Evolutionary conservation across 2,113 vertebrate species (phyloP), one percentile per base, ranked within the genome.

Genomic region (Oreochromis aureus): DNA sequence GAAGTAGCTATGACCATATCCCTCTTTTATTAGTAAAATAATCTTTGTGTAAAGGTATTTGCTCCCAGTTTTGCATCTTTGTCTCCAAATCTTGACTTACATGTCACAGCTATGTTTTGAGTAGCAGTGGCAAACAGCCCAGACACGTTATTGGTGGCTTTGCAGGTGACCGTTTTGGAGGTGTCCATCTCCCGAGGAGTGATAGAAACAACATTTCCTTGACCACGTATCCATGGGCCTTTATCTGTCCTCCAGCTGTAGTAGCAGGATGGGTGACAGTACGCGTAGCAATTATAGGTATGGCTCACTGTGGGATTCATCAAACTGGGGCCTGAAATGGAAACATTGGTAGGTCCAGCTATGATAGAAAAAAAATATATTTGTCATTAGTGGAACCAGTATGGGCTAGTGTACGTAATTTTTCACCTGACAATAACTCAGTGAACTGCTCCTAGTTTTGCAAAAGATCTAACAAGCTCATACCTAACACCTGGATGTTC

Each of bases 401-500:
- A 24, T 13, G 41, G 10, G 24, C 24, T 30, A 11, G 24, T 46
- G 32, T 16, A 7, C 3, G 34, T 30, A 32, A n/a, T 32, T 6
- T 41, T 39, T 36, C 12, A 76, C 10, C 32, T 32, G 10, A 78
- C 16, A 48, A 5, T 73, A 46, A 71, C 39, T 46, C 12, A 48
- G 15, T 76, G 9, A 76, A 30, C 0, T 51, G 24, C 71, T 58
- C 30, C 7, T 18, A 39, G 1, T 30, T 53, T 61, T 81, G 5
- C 4, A 48, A 51, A 58, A 18, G 24, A 48, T 73, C 15, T 73
- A 73, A 78, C n/a, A 22, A 10, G 34, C 13, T 24, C 41, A 53
- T 80, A 94, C 94, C 95, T 51, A 95, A 86, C 24, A 95, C 86
- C 36, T 82, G 87, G 19, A 95, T 10, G 8, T n/a, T 61, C 87